Evolutionary conservation across 2,113 vertebrate species (phyloP).

Genomic region (Connochaetes taurinus): DNA sequence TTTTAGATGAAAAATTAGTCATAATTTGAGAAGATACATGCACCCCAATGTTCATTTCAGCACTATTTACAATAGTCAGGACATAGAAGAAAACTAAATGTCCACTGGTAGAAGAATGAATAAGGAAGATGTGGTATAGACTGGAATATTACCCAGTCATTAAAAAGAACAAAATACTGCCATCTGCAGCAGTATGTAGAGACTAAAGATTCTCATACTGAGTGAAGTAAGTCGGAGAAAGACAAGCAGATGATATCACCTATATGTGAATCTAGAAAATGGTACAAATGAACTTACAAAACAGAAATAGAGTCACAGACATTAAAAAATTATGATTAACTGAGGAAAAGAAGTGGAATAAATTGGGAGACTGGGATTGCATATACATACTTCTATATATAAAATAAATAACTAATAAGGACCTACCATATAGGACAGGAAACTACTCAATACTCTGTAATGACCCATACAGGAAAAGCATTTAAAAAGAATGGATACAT

Average conservation of each 20-base stretch:
- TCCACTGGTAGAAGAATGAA: not conserved
- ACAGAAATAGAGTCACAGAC: not conserved
- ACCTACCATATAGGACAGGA: not conserved
- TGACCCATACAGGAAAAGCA: not conserved
- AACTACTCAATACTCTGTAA: not conserved
- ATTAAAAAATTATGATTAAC: not conserved
- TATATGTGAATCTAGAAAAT: not conserved
- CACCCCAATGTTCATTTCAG: not conserved
- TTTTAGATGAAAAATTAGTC: not conserved
- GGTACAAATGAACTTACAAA: not conserved
- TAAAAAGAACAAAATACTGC: not conserved
- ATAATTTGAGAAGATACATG: not conserved
- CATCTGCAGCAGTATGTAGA: not conserved
- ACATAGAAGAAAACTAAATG: not conserved
- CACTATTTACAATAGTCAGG: not conserved
- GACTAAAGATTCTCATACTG: not conserved
- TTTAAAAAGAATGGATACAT: not conserved
- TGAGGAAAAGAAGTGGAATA: not conserved
- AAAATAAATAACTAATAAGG: not conserved
- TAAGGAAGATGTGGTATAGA: not conserved
- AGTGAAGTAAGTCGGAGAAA: not conserved
- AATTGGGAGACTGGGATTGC: not conserved
- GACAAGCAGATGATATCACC: not conserved
- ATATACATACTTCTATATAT: not conserved
- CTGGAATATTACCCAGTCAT: not conserved